These are phyloP conservation scores for Tiliqua scincoides DNA, from an alignment of 2,113 vertebrate genomes.

Conservation along the genomic window DNA sequence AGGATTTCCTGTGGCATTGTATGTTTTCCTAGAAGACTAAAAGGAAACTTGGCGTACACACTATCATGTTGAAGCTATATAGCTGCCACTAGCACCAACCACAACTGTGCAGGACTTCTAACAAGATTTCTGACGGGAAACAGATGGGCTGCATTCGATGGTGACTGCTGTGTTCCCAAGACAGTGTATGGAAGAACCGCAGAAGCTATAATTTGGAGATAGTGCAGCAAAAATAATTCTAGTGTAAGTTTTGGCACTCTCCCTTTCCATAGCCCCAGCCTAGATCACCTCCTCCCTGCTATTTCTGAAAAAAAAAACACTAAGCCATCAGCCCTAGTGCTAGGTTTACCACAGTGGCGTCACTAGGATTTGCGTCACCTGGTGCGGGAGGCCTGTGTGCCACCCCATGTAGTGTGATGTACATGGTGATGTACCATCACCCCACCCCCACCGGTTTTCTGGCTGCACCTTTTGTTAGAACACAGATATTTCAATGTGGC, in stretches of 20 bases:
- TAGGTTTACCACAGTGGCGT: too few relatives aligned
- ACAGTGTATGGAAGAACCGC: not conserved
- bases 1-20: not conserved
- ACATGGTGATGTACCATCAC: too few relatives aligned
- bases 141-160: not conserved
- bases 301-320: too few relatives aligned
- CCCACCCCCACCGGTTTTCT: too few relatives aligned
- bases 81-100: not conserved
- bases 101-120: not conserved
- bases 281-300: too few relatives aligned
- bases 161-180: not conserved
- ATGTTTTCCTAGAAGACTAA: not conserved
- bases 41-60: not conserved
- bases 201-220: not conserved
- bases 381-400: too few relatives aligned
- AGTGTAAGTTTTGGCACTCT: not conserved
- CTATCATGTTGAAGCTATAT: not conserved
- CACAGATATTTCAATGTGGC: too few relatives aligned
- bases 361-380: too few relatives aligned
- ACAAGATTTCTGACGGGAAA: not conserved
- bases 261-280: too few relatives aligned
- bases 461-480: too few relatives aligned
- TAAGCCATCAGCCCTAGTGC: too few relatives aligned
- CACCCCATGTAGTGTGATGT: too few relatives aligned
- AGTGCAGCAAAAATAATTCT: not conserved